These are phyloP conservation scores for Euzetes globulus DNA, from an alignment of 2,888 invertebrate genomes.

Conservation along the genomic window DNA sequence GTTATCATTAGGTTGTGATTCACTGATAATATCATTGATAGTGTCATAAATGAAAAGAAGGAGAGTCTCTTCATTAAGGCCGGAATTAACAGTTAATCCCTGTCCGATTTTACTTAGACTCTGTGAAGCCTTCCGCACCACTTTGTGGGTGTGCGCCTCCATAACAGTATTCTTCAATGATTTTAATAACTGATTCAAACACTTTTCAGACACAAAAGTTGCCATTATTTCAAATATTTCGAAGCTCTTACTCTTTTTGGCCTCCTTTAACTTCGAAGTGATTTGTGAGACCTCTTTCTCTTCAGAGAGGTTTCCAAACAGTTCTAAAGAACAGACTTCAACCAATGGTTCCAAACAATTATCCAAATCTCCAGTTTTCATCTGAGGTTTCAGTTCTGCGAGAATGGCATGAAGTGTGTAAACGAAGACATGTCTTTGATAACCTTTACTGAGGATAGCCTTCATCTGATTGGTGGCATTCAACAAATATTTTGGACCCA, in stretches of 20 bases:
- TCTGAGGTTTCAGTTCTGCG: constrained; percentile 60
- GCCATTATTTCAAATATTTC: constrained; percentile 74
- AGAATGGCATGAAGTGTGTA: constrained; percentile 79
- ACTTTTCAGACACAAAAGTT: constrained; percentile 66
- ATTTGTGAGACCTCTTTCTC: constrained; percentile 86
- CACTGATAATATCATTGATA: constrained; percentile 69
- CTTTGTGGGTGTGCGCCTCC: constrained; percentile 69
- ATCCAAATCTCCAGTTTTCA: constrained; percentile 71
- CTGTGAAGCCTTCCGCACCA: constrained; percentile 68
- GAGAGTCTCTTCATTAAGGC: constrained; percentile 62
- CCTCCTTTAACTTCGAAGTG: constrained; percentile 58
- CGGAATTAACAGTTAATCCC: constrained; percentile 74
- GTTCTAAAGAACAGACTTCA: constrained; percentile 58
- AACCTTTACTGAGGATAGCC: constrained; percentile 72
- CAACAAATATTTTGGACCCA: constrained; percentile 73
- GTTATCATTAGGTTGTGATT: constrained; percentile 51
- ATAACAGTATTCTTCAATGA: constrained; percentile 70
- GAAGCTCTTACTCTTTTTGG: constrained; percentile 65
- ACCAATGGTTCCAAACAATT: constrained; percentile 65
- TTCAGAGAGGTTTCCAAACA: constrained; percentile 77
- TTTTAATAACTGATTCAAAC: constrained; percentile 64
- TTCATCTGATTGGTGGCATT: constrained; percentile 71
- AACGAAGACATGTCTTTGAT: constrained; percentile 84
- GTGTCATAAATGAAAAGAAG: constrained; percentile 73
- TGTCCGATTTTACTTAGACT: constrained; percentile 67